Percentiles rank a stretch among this genome's conserved stretches.
Conservation (phyloP, 2,113 vertebrate genomes). For the Vulpes lagopus region DNA sequence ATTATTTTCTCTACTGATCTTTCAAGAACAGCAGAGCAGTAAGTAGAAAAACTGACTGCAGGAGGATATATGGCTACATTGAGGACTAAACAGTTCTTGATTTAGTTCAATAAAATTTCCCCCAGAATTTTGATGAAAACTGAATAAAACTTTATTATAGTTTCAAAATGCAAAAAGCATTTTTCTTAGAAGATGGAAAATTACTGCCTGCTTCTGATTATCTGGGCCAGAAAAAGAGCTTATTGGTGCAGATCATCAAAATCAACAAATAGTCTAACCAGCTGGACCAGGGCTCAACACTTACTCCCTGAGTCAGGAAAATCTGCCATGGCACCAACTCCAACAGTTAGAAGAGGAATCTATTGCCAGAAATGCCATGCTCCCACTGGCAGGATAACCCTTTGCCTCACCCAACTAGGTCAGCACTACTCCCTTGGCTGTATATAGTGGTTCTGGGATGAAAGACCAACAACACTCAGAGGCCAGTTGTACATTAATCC, state of each 20-base stretch:
- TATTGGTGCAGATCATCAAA: slow-evolving; percentile 77
- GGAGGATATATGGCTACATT: not conserved
- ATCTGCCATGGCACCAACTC: slow-evolving; percentile 79
- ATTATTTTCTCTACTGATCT: not conserved
- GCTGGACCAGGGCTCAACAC: slow-evolving; percentile 74
- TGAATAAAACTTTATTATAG: slow-evolving; percentile 60
- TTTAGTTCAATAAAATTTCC: not conserved
- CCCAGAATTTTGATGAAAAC: not conserved
- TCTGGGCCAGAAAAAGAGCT: slow-evolving; percentile 62
- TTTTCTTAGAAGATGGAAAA: slow-evolving; percentile 65
- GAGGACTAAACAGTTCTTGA: not conserved
- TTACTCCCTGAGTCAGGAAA: slow-evolving; percentile 69
- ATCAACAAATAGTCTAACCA: slow-evolving; percentile 79
- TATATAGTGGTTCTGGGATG: not conserved
- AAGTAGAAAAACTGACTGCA: not conserved
- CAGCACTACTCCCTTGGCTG: slow-evolving; percentile 65
- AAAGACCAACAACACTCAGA: slow-evolving; percentile 24
- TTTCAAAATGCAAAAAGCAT: slow-evolving; percentile 52
- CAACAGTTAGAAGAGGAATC: slow-evolving; percentile 64
- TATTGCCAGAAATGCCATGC: slow-evolving; percentile 74
- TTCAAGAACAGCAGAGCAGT: not conserved
- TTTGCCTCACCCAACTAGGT: slow-evolving; percentile 79
- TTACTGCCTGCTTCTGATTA: slow-evolving; percentile 32
- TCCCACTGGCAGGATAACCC: slow-evolving; percentile 74
- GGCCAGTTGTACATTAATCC: slow-evolving; percentile 23